Conservation (phyloP, 2,113 vertebrate species). For the Motacilla tschutschensis region DNA sequence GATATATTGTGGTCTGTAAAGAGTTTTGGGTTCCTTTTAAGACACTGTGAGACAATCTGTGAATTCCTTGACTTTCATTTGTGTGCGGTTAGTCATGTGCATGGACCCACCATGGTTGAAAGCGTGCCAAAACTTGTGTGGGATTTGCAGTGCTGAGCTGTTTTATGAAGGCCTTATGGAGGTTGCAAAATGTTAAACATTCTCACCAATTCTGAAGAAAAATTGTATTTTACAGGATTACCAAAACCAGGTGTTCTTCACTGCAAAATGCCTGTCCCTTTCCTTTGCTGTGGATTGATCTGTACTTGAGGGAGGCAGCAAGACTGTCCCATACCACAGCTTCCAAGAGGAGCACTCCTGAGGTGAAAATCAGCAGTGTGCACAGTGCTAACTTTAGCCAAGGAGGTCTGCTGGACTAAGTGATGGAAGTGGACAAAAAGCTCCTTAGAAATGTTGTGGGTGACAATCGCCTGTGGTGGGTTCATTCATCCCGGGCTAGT, state of each 20-base stretch:
- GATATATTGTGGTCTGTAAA: not conserved
- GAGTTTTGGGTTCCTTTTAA: not conserved
- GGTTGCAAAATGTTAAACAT: not conserved
- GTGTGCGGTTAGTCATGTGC: rapidly evolving
- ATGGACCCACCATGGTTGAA: not conserved
- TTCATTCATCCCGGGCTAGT: not conserved
- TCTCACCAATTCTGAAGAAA: not conserved
- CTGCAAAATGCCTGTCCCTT: not conserved
- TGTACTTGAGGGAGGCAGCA: not conserved
- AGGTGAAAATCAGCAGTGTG: not conserved
- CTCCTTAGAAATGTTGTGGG: not conserved
- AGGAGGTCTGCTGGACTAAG: not conserved
- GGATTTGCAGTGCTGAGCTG: not conserved
- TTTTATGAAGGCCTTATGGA: not conserved
- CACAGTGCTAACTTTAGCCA: not conserved
- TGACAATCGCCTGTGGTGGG: slow-evolving; percentile 23
- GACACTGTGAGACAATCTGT: not conserved
- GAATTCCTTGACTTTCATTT: not conserved
- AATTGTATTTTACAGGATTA: not conserved
- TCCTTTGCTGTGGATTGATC: not conserved
- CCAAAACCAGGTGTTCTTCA: not conserved
- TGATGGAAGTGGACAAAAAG: not conserved
- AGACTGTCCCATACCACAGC: not conserved
- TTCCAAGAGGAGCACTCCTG: not conserved
- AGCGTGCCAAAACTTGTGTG: not conserved